phyloP scores from a whole-genome alignment of 2,888 invertebrate genomes.

The Allacma fusca region DNA sequence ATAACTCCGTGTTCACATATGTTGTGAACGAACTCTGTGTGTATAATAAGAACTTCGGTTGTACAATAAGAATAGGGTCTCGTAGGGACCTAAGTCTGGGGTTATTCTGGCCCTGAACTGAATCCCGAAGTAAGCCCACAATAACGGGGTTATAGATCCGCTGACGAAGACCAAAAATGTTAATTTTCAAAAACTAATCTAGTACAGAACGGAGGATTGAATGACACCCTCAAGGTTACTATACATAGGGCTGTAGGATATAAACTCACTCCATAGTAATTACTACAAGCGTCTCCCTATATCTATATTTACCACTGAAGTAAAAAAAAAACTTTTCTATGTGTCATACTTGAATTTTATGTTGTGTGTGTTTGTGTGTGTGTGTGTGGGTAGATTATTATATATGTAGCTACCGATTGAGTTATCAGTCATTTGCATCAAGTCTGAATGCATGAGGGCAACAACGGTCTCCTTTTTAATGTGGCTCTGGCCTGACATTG shows the following conservation, averaged over 20 bases:
- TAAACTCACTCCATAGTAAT: background rate
- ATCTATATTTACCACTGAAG: background rate
- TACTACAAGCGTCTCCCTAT: too few relatives aligned
- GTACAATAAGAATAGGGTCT: background rate
- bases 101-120: background rate
- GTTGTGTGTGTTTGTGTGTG: background rate
- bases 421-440: conserved; percentile 8
- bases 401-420: background rate
- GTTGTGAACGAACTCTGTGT: too few relatives aligned
- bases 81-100: background rate
- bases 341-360: conserved; percentile 5
- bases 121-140: background rate
- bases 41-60: too few relatives aligned
- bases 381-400: background rate
- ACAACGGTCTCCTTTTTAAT: background rate
- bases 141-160: background rate
- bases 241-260: background rate
- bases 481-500: background rate
- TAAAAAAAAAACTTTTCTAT: background rate
- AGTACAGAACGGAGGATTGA: background rate
- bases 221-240: conserved; percentile 11
- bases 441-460: too few relatives aligned
- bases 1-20: too few relatives aligned
- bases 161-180: conserved; percentile 9
- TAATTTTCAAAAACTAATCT: conserved; percentile 9